Evolutionary conservation across 2,888 invertebrate genomes (phyloP).

Genomic region (Ctena decussata): DNA sequence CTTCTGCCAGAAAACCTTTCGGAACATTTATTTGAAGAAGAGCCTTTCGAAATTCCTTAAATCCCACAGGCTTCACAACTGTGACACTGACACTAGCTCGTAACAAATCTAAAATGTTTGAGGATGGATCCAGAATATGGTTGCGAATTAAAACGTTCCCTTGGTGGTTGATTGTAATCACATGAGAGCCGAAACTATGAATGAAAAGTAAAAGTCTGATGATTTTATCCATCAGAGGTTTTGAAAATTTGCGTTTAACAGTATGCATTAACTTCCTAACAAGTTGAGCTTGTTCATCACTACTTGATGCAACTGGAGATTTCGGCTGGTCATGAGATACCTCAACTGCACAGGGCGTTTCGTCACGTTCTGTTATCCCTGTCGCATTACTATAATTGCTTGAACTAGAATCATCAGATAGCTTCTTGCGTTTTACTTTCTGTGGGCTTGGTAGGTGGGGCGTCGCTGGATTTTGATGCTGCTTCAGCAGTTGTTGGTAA

Average conservation of each 20-base stretch:
- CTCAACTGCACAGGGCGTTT: neutral
- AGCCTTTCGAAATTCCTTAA: neutral
- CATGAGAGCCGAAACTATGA: neutral
- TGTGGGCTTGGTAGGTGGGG: neutral
- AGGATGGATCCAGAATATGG: neutral
- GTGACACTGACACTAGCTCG: neutral
- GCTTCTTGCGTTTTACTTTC: too few relatives aligned
- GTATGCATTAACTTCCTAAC: neutral
- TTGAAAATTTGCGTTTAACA: neutral
- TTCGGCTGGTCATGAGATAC: neutral
- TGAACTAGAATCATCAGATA: neutral
- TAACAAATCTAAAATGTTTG: neutral
- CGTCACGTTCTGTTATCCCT: too few relatives aligned
- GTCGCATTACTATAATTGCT: too few relatives aligned
- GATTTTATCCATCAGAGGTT: neutral
- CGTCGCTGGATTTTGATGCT: neutral
- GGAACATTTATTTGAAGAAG: neutral
- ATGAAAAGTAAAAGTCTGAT: neutral
- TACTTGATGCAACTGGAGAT: too few relatives aligned
- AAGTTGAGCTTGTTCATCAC: too few relatives aligned
- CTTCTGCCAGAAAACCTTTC: neutral
- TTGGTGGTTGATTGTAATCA: neutral
- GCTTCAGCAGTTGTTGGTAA: conserved; percentile 12
- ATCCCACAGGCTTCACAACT: neutral
- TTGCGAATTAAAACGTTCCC: neutral